Conservation (phyloP, 2,888 invertebrate genomes). For the Nephrotoma flavescens region DNA sequence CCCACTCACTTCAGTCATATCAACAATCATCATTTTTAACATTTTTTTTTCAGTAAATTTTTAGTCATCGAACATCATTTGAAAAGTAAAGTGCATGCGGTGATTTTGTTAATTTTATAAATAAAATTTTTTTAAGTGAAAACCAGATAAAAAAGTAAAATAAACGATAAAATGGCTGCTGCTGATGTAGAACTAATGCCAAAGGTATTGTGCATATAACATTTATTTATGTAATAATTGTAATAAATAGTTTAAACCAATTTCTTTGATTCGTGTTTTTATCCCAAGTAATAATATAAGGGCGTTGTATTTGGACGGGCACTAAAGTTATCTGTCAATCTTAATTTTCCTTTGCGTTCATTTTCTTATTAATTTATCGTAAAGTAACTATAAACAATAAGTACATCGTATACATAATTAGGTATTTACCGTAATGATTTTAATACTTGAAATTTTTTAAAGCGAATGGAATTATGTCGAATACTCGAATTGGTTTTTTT, state of each 20-base stretch:
- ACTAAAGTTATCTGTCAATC: not conserved
- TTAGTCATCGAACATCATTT: not conserved
- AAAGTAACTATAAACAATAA: not conserved
- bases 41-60: not conserved
- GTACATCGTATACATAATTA: not conserved
- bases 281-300: not conserved
- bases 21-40: not conserved
- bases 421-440: not conserved
- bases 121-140: not conserved
- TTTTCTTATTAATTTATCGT: not conserved
- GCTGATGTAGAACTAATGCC: constrained; percentile 14
- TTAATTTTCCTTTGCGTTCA: not conserved
- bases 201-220: constrained; percentile 10
- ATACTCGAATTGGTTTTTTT: not conserved
- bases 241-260: not conserved
- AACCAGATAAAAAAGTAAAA: no score
- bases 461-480: not conserved
- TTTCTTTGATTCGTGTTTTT: not conserved
- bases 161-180: constrained; percentile 14
- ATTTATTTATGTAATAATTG: not conserved
- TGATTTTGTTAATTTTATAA: not conserved
- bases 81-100: not conserved
- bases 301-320: not conserved
- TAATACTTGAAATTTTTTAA: not conserved
- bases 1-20: not conserved